A percentile compares a stretch with the other conserved stretches of the same genome.
Conservation (phyloP, 2,113 vertebrate species). For the Psephotus haematonotus region DNA sequence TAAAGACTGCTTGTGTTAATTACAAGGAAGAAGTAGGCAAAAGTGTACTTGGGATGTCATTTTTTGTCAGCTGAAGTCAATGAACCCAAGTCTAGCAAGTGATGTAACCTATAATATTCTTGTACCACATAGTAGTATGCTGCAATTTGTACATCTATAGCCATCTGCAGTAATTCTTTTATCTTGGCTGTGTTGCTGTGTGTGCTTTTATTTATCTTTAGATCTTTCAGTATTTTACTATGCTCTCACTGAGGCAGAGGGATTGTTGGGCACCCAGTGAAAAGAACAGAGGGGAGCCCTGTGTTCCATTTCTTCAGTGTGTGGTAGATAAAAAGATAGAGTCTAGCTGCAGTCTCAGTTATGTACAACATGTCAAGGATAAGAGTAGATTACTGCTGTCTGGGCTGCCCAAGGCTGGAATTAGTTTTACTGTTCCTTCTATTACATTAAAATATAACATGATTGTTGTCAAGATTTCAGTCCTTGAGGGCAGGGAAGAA, state of each 20-base stretch:
- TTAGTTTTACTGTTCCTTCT: not conserved
- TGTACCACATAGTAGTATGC: not conserved
- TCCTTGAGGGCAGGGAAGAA: not conserved
- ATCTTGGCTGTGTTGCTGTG: not conserved
- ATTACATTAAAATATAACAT: conserved; percentile 7
- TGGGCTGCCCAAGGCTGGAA: not conserved
- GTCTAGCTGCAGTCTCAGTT: not conserved
- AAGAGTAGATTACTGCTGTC: not conserved
- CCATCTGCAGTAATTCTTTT: not conserved
- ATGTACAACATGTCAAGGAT: not conserved
- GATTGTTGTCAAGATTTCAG: not conserved
- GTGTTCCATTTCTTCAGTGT: not conserved
- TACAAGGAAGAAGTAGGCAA: not conserved
- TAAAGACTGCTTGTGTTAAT: conserved; percentile 7
- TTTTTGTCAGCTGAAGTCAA: not conserved
- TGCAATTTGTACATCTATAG: not conserved
- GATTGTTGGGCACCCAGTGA: not conserved
- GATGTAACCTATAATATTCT: not conserved
- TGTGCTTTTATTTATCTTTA: not conserved
- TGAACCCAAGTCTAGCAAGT: not conserved
- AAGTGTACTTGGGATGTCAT: not conserved
- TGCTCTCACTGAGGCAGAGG: not conserved
- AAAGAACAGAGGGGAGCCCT: not conserved
- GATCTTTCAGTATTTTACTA: not conserved
- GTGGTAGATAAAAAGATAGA: not conserved